A percentile compares a stretch with the other conserved stretches of the same genome.
Evolutionary conservation across 2,797 vertebrate species (phyloP).

Genomic region (Hyperoplus immaculatus): DNA sequence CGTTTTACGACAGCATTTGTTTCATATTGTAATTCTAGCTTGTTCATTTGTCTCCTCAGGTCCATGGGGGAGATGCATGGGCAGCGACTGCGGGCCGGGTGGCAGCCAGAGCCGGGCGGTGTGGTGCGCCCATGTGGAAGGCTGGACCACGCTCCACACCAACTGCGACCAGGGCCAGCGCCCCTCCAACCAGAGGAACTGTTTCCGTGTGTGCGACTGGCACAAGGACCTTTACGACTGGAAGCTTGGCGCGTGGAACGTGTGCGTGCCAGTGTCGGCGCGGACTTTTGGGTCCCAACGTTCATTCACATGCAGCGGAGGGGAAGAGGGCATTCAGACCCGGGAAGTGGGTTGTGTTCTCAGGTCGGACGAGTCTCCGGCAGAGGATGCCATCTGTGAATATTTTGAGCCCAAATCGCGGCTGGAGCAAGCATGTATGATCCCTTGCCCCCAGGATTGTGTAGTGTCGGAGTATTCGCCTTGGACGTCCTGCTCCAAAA

Average conservation of each 20-base stretch:
- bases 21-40: constrained; percentile 21
- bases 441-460: constrained; percentile 95
- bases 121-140: constrained; percentile 97
- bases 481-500: constrained; percentile 96
- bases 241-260: constrained; percentile 92
- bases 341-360: constrained; percentile 92
- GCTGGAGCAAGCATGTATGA: constrained; percentile 96
- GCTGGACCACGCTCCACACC: constrained; percentile 95
- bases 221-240: constrained; percentile 97
- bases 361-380: constrained; percentile 85
- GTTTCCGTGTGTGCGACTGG: constrained; percentile 97
- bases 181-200: constrained; percentile 94
- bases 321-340: constrained; percentile 95
- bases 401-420: constrained; percentile 97
- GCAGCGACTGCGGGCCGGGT: constrained; percentile 96
- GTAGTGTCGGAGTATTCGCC: constrained; percentile 92
- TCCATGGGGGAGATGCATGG: constrained; percentile 98
- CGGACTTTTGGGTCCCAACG: constrained; percentile 82
- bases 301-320: constrained; percentile 86
- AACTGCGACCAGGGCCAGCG: constrained; percentile 92
- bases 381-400: constrained; percentile 94
- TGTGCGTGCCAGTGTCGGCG: constrained; percentile 89
- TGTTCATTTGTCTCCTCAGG: constrained; percentile 82
- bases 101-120: constrained; percentile 96
- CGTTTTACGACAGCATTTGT: not conserved